A percentile compares a stretch with the other conserved stretches of the same genome.
phyloP scores from a whole-genome alignment of 1,140 invertebrate genomes.

The Parasteatoda tepidariorum region DNA sequence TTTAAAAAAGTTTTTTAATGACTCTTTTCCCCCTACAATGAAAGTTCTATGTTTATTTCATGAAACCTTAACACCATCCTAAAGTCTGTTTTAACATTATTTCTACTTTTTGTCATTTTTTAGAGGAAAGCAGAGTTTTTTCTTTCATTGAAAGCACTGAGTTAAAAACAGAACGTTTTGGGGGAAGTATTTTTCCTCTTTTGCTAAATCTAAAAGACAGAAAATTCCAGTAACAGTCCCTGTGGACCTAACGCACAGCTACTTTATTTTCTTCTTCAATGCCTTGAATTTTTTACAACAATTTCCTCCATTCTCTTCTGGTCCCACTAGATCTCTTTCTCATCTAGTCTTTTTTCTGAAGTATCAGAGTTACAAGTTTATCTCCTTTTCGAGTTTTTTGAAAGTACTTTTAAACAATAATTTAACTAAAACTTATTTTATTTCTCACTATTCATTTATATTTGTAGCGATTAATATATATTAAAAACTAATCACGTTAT shows the following conservation, averaged over 20 bases:
- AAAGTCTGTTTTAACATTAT: constrained; percentile 39
- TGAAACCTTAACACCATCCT: background rate
- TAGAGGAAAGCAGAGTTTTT: constrained; percentile 36
- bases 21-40: no score
- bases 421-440: no score
- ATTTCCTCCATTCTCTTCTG: constrained; percentile 45
- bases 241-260: constrained; percentile 41
- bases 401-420: background rate
- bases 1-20: no score
- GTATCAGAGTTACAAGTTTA: constrained; percentile 18
- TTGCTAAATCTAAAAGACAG: constrained; percentile 60
- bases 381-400: constrained; percentile 3
- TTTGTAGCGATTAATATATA: no score
- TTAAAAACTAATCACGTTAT: no score
- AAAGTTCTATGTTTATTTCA: constrained; percentile 31
- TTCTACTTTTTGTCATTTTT: background rate
- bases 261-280: constrained; percentile 57
- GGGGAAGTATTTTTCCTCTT: constrained; percentile 40
- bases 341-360: constrained; percentile 19
- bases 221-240: constrained; percentile 58
- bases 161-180: constrained; percentile 59
- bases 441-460: no score
- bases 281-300: constrained; percentile 58
- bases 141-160: constrained; percentile 50
- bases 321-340: constrained; percentile 23